These are phyloP conservation scores for Sebastes miniatus DNA, from an alignment of 2,797 vertebrate genomes.

Conservation along the genomic window DNA sequence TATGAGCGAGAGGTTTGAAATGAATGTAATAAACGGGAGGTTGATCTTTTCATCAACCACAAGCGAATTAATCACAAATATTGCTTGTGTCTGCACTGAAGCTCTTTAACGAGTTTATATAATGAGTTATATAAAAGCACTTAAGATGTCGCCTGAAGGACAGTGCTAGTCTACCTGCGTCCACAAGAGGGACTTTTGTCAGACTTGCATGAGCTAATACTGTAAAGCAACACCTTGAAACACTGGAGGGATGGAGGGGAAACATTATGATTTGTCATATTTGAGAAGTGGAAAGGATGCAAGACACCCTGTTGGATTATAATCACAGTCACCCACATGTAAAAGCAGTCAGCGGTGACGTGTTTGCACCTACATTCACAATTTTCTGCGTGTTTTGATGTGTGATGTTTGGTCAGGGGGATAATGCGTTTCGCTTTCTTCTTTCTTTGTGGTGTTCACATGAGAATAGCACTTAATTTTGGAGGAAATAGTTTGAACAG, in stretches of 20 bases:
- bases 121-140: conserved; percentile 10
- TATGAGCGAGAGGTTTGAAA: conserved; percentile 39
- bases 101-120: conserved; percentile 16
- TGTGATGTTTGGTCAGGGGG: conserved; percentile 32
- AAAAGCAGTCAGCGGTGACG: background rate
- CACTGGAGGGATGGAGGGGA: background rate
- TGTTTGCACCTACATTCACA: conserved; percentile 2
- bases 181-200: conserved; percentile 77
- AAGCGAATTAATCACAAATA: conserved; percentile 30
- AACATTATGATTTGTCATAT: background rate
- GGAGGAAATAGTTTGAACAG: conserved; percentile 16
- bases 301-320: background rate
- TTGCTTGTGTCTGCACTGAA: background rate
- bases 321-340: background rate
- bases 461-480: conserved; percentile 43
- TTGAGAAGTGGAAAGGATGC: background rate
- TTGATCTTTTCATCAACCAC: conserved; percentile 17
- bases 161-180: conserved; percentile 50
- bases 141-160: conserved; percentile 35
- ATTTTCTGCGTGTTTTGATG: conserved; percentile 3
- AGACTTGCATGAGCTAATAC: background rate
- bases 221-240: conserved; percentile 5
- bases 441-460: conserved; percentile 19
- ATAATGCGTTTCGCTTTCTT: conserved; percentile 29
- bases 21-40: conserved; percentile 6